Evolutionary conservation across 2,113 vertebrate genomes (phyloP).

Genomic region (Muscicapa adusta): DNA sequence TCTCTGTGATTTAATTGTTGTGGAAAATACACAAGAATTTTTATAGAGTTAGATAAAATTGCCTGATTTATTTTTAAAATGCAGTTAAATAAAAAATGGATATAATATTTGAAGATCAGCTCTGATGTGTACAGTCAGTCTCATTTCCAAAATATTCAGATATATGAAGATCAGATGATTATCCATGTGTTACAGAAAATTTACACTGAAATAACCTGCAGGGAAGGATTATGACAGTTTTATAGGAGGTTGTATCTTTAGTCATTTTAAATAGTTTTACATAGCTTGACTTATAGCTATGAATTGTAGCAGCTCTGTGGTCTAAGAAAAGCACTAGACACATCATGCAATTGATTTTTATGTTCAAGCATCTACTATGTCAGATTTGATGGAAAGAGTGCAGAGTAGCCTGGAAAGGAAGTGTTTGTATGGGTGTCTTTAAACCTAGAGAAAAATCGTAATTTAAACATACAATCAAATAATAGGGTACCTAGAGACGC

Average conservation of each 20-base stretch:
- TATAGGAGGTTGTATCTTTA: neutral
- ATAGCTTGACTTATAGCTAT: neutral
- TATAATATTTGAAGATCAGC: neutral
- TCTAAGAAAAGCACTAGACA: neutral
- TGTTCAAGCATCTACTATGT: slow-evolving; percentile 29
- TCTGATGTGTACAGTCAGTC: neutral
- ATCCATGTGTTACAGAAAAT: slow-evolving; percentile 18
- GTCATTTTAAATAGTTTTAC: slow-evolving; percentile 22
- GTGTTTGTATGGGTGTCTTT: neutral
- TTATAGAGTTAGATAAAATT: neutral
- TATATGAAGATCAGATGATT: neutral
- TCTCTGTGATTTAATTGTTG: neutral
- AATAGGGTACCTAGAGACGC: neutral
- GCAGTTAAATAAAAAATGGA: neutral
- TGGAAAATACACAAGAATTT: neutral
- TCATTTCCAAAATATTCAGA: neutral
- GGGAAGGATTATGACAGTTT: slow-evolving; percentile 14
- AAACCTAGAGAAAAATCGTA: neutral
- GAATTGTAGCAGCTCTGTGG: neutral
- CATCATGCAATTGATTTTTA: slow-evolving; percentile 40
- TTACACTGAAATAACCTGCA: slow-evolving; percentile 26
- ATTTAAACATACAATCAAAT: neutral
- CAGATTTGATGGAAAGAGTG: slow-evolving; percentile 49
- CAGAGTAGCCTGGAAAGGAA: neutral
- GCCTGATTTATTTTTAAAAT: neutral